These are phyloP conservation scores for Xanthia togata DNA, from an alignment of 2,888 invertebrate genomes.

Conservation along the genomic window DNA sequence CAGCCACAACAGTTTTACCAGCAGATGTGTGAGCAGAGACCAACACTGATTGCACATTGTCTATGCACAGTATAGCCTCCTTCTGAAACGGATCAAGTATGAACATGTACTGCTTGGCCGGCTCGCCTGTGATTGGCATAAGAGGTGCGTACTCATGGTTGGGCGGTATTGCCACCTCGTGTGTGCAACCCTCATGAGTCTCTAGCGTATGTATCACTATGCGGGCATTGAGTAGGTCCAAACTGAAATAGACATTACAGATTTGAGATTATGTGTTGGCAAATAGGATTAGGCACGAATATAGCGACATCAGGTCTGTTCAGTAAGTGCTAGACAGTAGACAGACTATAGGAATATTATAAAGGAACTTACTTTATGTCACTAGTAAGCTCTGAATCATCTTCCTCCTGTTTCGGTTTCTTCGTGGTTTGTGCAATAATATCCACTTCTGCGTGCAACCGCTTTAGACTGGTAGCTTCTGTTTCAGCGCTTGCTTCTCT, in stretches of 20 bases:
- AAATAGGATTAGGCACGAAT: background rate
- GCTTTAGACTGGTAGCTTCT: constrained; percentile 72
- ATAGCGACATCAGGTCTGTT: background rate
- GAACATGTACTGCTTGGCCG: constrained; percentile 98
- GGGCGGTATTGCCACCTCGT: constrained; percentile 98
- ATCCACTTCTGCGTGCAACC: constrained; percentile 82
- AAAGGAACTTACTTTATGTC: constrained; percentile 86
- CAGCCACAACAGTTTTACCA: constrained; percentile 99
- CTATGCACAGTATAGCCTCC: constrained; percentile 98
- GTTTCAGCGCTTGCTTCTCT: constrained; percentile 68
- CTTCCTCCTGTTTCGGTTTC: constrained; percentile 79
- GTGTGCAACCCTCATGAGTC: constrained; percentile 97
- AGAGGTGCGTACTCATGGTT: constrained; percentile 94
- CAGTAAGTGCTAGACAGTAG: background rate
- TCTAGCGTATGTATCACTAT: constrained; percentile 97
- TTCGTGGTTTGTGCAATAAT: constrained; percentile 80
- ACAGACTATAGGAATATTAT: background rate
- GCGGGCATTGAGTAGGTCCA: constrained; percentile 94
- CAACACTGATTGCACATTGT: constrained; percentile 99
- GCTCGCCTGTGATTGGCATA: constrained; percentile 91
- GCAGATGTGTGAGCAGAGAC: constrained; percentile 99
- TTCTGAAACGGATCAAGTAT: constrained; percentile 99
- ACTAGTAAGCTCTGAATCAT: constrained; percentile 77
- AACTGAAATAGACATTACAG: constrained; percentile 84
- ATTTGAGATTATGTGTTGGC: background rate